A percentile compares a stretch with the other conserved stretches of the same genome.
Evolutionary conservation across 2,797 vertebrate genomes (phyloP).

Genomic region (Rachycentron canadum): DNA sequence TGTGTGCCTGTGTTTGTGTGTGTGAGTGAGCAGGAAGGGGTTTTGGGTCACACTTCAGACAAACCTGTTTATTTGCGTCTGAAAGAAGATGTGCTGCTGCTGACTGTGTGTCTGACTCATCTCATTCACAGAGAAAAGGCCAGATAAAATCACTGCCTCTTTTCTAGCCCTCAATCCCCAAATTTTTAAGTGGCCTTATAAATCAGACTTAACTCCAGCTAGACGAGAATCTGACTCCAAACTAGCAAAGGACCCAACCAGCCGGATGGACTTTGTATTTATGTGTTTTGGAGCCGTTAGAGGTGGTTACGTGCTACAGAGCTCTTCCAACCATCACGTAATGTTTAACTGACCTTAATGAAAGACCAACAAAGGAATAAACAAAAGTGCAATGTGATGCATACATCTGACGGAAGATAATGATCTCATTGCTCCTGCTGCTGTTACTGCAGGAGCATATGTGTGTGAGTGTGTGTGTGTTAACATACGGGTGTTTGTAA

Average conservation of each 20-base stretch:
- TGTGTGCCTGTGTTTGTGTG: constrained; percentile 6
- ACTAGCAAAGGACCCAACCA: constrained; percentile 35
- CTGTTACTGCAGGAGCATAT: constrained; percentile 19
- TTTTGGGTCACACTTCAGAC: constrained; percentile 52
- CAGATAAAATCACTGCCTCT: constrained; percentile 51
- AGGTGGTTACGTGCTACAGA: constrained; percentile 65
- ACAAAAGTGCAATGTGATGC: constrained; percentile 74
- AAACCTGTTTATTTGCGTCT: constrained; percentile 71
- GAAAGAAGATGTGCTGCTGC: constrained; percentile 57
- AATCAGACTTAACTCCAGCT: constrained; percentile 61
- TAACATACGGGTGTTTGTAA: constrained; percentile 25
- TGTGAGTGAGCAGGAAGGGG: constrained; percentile 26
- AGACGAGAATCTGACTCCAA: constrained; percentile 41
- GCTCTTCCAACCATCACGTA: constrained; percentile 74
- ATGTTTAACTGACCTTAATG: constrained; percentile 81
- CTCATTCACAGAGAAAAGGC: constrained; percentile 27
- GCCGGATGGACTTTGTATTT: constrained; percentile 69
- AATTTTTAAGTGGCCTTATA: constrained; percentile 64
- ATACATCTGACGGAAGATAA: constrained; percentile 53
- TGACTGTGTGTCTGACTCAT: constrained; percentile 62
- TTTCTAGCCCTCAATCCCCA: constrained; percentile 26
- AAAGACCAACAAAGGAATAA: constrained; percentile 78
- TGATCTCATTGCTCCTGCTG: constrained; percentile 72
- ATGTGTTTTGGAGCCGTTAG: constrained; percentile 76
- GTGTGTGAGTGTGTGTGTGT: constrained; percentile 1